A percentile compares a stretch with the other conserved stretches of the same genome.
Conservation (phyloP, 2,797 vertebrate genomes). For the Yasuhikotakia modesta region DNA sequence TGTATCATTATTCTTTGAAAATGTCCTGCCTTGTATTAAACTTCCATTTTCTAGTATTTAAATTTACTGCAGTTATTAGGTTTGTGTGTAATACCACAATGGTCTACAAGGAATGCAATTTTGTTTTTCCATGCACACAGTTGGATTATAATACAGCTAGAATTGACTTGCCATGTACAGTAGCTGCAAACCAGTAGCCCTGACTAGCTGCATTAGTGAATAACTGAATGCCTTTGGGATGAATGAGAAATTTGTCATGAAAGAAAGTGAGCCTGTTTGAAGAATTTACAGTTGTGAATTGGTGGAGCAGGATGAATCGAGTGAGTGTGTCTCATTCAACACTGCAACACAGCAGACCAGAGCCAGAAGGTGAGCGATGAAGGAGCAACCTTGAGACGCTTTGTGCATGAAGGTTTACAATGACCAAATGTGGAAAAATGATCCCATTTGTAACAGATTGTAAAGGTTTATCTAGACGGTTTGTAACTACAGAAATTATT, state of each 20-base stretch:
- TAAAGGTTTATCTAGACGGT: neutral
- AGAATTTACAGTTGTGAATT: neutral
- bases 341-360: neutral
- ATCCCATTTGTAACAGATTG: neutral
- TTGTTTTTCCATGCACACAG: neutral
- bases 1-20: neutral
- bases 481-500: neutral
- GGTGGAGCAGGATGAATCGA: neutral
- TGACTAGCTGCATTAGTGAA: neutral
- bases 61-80: neutral
- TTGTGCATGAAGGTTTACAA: conserved; percentile 2
- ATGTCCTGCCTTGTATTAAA: neutral
- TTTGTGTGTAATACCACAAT: neutral
- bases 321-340: neutral
- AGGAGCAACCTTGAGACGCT: neutral
- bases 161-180: neutral
- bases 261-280: neutral
- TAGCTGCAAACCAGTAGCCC: conserved; percentile 4
- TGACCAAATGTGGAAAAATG: neutral
- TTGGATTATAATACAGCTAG: neutral
- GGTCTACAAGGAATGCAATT: neutral
- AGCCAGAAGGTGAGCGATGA: neutral
- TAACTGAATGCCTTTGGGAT: neutral
- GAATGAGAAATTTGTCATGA: neutral
- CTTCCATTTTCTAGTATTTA: no score